Conservation (phyloP, 2,797 vertebrate genomes). For the Mormyrus proboscirostris region DNA sequence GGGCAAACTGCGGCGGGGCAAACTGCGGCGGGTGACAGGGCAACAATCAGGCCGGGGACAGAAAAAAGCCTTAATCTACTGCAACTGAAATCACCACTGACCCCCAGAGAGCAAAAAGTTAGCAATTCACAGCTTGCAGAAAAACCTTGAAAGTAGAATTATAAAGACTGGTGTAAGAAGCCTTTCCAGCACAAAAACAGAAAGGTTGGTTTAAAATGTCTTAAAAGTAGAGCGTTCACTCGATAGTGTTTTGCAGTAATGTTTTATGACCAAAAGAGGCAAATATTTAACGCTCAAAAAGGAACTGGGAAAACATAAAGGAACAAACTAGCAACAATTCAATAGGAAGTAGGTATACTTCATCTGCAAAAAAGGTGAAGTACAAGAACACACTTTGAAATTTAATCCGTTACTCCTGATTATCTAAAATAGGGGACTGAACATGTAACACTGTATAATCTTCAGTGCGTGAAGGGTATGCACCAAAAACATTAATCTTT, state of each 20-base stretch:
- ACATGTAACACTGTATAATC: neutral
- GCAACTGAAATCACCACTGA: neutral
- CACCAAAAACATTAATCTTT: neutral
- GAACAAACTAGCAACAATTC: neutral
- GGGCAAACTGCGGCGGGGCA: neutral
- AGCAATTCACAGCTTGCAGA: neutral
- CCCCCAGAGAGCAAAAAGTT: neutral
- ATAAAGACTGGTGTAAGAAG: neutral
- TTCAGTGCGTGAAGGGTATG: neutral
- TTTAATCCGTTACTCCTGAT: neutral
- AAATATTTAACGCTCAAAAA: neutral
- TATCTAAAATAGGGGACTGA: neutral
- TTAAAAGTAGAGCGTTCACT: neutral
- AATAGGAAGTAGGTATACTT: neutral
- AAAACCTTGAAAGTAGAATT: neutral
- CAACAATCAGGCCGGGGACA: neutral
- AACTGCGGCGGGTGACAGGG: neutral
- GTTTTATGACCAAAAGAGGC: neutral
- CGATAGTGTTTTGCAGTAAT: neutral
- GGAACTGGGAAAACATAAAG: neutral
- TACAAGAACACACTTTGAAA: neutral
- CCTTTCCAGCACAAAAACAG: neutral
- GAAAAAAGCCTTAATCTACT: neutral
- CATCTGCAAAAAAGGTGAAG: neutral
- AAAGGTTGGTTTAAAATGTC: neutral